Base-by-base conservation (phyloP, 2,888 invertebrate species). In the Eucera pruinosa region DNA sequence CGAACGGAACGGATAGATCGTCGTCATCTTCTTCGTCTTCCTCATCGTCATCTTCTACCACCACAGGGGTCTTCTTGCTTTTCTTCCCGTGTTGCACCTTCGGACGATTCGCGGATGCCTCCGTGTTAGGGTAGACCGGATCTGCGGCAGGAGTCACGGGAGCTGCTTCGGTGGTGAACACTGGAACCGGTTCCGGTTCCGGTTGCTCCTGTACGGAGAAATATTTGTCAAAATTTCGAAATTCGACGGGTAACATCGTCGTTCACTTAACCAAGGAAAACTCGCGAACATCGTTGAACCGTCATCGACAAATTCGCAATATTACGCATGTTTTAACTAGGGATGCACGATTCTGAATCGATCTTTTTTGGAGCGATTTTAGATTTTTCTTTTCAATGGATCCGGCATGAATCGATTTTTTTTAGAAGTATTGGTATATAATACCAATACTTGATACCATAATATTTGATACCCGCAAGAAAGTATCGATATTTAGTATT, bases 1-100 rank as follows among this genome's bases (percentile, higher is more conserved):
- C 67, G 58, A 89, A 88, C 0, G 89, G 86, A 1, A 76, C 72
- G 0, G 66, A 48, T 0, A 84, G 80, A 4, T 90, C 90, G 23
- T 92, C 91, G 2, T 91, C 89, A 1, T 92, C 90, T 25, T 93
- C 93, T 0, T 93, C 93, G 0, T 94, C 94, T 0, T 95, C 94
- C 0, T 94, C 94, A 0, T 93, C 92, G 23, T 88, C 82, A 5
- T 73, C 73, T 3, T 88, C 81, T 2, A 82, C 85, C 2, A 78
- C 78, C 0, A 81, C 65, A 2, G 89, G 87, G 0, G 79, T 82
- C 58, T 89, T 90, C 62, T 87, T 90, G n/a, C 71, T 64, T 36
- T 90, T 91, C 36, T 89, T 90, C 0, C 55, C 75, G 2, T 54
- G 79, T 0, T 61, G 84, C 67, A 92, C 93, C 0, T 75, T 78